Conservation (phyloP, 2,797 vertebrate species). For the Enteromius treurensis region DNA sequence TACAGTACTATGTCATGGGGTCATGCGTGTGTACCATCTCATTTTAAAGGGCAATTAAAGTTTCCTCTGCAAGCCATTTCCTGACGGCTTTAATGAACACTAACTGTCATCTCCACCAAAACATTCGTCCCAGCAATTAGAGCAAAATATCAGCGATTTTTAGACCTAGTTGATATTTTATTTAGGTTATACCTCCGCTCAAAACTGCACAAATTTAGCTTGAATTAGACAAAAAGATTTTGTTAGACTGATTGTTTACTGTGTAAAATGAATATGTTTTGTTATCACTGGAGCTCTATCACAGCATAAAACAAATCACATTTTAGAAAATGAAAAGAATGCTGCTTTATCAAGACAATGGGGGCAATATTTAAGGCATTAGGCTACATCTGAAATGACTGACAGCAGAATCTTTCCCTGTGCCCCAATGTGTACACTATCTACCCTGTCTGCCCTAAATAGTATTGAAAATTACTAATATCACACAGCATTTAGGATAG, state of each 20-base stretch:
- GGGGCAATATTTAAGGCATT: neutral
- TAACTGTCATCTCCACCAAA: constrained; percentile 1
- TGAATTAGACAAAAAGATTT: neutral
- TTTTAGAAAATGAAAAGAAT: neutral
- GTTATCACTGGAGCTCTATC: neutral
- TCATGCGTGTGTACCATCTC: neutral
- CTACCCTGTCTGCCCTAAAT: too few species aligned
- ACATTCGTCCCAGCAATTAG: neutral
- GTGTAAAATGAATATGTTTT: neutral
- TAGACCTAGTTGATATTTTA: neutral
- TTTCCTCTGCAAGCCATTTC: constrained; percentile 11
- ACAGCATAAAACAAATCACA: neutral
- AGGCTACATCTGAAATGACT: neutral
- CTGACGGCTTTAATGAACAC: neutral
- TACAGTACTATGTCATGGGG: constrained; percentile 10
- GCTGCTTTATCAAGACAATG: neutral
- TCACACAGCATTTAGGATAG: too few species aligned
- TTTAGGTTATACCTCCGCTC: neutral
- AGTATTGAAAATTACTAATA: too few species aligned
- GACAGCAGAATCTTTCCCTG: neutral
- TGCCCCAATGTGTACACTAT: too few species aligned
- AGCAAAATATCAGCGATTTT: neutral
- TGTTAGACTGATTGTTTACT: neutral
- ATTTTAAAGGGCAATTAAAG: constrained; percentile 35
- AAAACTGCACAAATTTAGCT: neutral